Evolutionary conservation across 2,888 invertebrate genomes (phyloP), one percentile per base, ranked within the genome.

Genomic region (Caenorhabditis wallacei): DNA sequence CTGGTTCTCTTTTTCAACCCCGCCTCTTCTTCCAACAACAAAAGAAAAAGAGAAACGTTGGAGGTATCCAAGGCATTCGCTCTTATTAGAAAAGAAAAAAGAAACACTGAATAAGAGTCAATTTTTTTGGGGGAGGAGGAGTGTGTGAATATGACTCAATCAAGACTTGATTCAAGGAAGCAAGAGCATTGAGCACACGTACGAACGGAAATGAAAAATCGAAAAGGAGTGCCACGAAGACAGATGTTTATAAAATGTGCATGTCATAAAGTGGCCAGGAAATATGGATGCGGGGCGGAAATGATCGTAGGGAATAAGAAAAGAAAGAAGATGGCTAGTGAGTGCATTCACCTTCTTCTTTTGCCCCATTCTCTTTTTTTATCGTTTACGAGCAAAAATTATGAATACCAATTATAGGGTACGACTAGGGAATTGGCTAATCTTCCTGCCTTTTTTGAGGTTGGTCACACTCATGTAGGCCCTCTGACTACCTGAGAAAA

Each of bases 171-270:
- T 59, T 66, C 35, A 66, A 35, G 51, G 35, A 35, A 48, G 46
- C 24, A n/a, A 59, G 26, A 20, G 40, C 59, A 46, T 18, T 30
- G 46, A 18, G 40, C 68, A 37, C 40, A 68, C 54, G 68, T 54
- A 13, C 40, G 40, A 40, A 40, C 40, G 40, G 69, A 69, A 56
- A 69, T 69, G 69, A 56, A 56, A 57, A 68, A 56, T 51, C 18
- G 48, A 54, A 53, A 68, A 26, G 18, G 43, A 68, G 37, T 35
- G 37, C 53, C 53, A 54, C 22, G 54, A 56, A 69, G 56, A 69
- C 69, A 69, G 69, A 69, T 69, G 69, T 56, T 56, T 69, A 69
- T 69, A 40, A 69, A 56, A 69, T 56, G 69, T 56, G 56, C 43
- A 57, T 68, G 68, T 54, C 68, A 56, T 69, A 43, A 51, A 46